A percentile compares a stretch with the other conserved stretches of the same genome.
Conservation (phyloP, 2,113 vertebrate species). For the Panthera leo region DNA sequence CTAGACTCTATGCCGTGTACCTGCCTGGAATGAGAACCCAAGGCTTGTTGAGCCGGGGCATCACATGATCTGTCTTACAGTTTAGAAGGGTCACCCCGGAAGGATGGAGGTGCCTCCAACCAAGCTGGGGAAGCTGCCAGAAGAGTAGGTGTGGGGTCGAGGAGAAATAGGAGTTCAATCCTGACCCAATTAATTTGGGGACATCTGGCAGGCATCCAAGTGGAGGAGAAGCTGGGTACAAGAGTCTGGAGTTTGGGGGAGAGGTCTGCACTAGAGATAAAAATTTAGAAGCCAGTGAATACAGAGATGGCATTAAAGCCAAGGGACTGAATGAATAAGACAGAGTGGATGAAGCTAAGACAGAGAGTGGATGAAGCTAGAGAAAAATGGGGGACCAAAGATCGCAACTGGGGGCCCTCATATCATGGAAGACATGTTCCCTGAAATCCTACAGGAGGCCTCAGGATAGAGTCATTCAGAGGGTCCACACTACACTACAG, state of each 20-base stretch:
- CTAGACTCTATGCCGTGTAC: neutral
- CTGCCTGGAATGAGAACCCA: too few species aligned
- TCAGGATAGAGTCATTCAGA: neutral
- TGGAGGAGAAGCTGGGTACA: too few species aligned
- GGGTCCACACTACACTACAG: neutral
- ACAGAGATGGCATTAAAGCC: neutral
- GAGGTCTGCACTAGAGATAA: neutral
- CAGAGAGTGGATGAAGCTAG: neutral
- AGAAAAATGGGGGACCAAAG: neutral
- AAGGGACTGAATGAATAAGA: neutral
- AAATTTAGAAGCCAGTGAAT: neutral
- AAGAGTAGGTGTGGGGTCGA: neutral
- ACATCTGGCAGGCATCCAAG: neutral
- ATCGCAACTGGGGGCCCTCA: neutral
- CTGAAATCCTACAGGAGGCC: neutral
- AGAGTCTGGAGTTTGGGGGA: neutral
- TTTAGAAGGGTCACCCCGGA: neutral
- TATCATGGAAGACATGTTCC: neutral
- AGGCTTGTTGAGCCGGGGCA: neutral
- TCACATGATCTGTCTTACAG: neutral
- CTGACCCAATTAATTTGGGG: neutral
- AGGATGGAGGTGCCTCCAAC: neutral
- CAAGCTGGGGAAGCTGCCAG: neutral
- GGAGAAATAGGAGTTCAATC: neutral
- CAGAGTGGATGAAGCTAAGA: neutral